A percentile compares a stretch with the other conserved stretches of the same genome.
Evolutionary conservation across 2,113 vertebrate species (phyloP).

Genomic region (Triplophysa tibetana): DNA sequence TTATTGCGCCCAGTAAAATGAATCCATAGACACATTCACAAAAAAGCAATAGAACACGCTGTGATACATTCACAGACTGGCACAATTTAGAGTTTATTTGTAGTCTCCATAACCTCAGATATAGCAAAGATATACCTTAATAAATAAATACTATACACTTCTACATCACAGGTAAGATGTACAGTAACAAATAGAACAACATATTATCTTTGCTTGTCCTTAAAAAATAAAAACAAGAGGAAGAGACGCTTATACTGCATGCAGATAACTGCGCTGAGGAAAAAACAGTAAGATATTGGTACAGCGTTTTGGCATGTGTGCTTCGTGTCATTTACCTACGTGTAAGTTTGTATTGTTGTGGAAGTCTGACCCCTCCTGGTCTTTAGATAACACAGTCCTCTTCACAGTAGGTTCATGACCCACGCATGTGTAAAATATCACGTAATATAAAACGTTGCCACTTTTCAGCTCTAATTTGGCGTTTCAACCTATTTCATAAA

Average conservation of each 20-base stretch:
- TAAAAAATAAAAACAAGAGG: conserved; percentile 41
- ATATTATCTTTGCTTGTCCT: conserved; percentile 37
- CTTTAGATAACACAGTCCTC: conserved; percentile 34
- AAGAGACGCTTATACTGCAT: conserved; percentile 52
- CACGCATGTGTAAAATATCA: conserved; percentile 7
- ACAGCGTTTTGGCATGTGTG: conserved; percentile 62
- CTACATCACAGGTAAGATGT: conserved; percentile 50
- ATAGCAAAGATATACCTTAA: conserved; percentile 59
- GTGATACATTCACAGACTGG: conserved; percentile 48
- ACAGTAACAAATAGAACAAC: conserved; percentile 50
- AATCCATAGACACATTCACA: no score
- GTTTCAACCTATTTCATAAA: conserved; percentile 49
- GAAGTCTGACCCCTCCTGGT: conserved; percentile 22
- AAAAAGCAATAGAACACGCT: conserved; percentile 15
- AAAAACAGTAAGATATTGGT: conserved; percentile 45
- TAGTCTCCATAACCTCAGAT: conserved; percentile 49
- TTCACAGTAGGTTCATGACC: conserved; percentile 35
- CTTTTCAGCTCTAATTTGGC: conserved; percentile 58
- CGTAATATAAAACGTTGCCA: conserved; percentile 59
- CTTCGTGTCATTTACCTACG: conserved; percentile 41
- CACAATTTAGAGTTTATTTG: conserved; percentile 61
- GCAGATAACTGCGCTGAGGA: conserved; percentile 48
- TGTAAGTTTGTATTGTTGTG: conserved; percentile 44
- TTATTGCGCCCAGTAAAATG: no score
- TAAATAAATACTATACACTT: conserved; percentile 62